These are phyloP conservation scores for Mactromeris polynyma DNA, from an alignment of 2,888 invertebrate species.

Conservation along the genomic window DNA sequence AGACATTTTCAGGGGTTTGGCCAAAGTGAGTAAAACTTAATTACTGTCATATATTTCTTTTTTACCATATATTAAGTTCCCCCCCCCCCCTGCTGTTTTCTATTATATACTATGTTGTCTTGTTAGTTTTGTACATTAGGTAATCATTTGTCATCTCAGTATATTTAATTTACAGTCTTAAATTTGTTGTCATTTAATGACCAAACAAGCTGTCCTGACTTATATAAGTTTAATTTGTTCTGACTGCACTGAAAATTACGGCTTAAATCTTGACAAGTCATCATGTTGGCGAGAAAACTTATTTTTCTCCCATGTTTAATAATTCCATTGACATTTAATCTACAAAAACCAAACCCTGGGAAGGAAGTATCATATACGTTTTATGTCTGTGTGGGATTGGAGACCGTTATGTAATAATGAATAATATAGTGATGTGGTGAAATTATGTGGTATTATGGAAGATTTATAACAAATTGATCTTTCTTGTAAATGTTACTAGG, in stretches of 20 bases:
- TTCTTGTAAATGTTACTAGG: neutral
- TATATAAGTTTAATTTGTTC: neutral
- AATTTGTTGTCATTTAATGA: neutral
- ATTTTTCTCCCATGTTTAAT: conserved; percentile 4
- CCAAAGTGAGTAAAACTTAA: conserved; percentile 56
- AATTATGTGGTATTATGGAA: neutral
- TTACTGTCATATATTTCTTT: no score
- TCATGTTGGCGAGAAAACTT: neutral
- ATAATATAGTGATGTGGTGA: neutral
- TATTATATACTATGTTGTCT: neutral
- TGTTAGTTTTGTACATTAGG: neutral
- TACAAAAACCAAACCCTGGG: neutral
- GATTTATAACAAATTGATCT: neutral
- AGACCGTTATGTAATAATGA: neutral
- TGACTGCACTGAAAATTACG: neutral
- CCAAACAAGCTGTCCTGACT: neutral
- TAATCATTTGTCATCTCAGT: neutral
- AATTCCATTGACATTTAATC: neutral
- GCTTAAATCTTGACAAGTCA: neutral
- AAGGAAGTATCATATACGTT: neutral
- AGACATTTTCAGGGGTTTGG: conserved; percentile 50
- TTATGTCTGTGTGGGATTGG: neutral
- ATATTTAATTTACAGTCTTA: neutral
- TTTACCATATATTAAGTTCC: no score
- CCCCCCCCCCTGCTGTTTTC: no score